phyloP scores from a whole-genome alignment of 2,797 vertebrate genomes.

The Neosalanx taihuensis region DNA sequence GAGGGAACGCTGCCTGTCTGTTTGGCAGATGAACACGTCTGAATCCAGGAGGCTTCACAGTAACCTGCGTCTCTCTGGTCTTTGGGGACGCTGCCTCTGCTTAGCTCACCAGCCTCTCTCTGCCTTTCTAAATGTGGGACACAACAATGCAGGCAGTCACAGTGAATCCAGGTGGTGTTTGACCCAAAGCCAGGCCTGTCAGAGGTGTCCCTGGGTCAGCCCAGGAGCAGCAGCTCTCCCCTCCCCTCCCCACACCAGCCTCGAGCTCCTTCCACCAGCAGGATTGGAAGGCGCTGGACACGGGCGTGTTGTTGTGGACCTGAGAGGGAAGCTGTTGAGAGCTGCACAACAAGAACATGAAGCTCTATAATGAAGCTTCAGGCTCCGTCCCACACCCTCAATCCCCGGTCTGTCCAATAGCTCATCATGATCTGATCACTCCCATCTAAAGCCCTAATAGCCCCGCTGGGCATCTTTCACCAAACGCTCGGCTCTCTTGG shows the following conservation, averaged over 20 bases:
- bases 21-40: not conserved
- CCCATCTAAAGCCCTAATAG: constrained; percentile 50
- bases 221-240: no score
- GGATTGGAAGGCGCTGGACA: not conserved
- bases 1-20: not conserved
- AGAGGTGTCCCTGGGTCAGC: not conserved
- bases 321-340: constrained; percentile 34
- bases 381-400: constrained; percentile 49
- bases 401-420: constrained; percentile 46
- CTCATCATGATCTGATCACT: constrained; percentile 62
- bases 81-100: not conserved
- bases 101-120: not conserved
- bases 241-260: not conserved
- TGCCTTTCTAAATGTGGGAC: not conserved
- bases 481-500: constrained; percentile 15
- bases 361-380: constrained; percentile 57
- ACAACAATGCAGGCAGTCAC: not conserved
- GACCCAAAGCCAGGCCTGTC: not conserved
- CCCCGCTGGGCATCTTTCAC: constrained; percentile 42
- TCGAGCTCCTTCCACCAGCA: not conserved
- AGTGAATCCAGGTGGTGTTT: not conserved
- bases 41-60: not conserved
- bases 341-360: constrained; percentile 52
- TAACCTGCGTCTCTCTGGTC: not conserved
- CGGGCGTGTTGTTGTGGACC: constrained; percentile 11